Percentiles rank a stretch among this genome's conserved stretches.
Conservation (phyloP, 2,888 invertebrate genomes). For the Parascotia fuliginaria region DNA sequence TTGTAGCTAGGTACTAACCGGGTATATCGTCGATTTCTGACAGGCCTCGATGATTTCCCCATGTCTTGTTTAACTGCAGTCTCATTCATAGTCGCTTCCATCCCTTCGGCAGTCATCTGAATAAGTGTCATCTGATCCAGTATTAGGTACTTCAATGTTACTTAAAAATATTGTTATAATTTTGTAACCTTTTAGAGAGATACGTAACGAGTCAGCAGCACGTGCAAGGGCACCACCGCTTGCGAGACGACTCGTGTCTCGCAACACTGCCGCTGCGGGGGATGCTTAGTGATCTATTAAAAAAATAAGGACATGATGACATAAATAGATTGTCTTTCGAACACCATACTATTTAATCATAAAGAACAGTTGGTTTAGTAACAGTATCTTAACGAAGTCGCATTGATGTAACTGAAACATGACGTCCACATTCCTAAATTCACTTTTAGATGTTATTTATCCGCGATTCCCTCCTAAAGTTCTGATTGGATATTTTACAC, state of each 20-base stretch:
- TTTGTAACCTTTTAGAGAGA: conserved; percentile 34
- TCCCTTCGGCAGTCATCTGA: conserved; percentile 57
- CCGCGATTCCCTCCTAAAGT: conserved; percentile 48
- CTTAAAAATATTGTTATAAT: conserved; percentile 36
- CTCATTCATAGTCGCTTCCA: conserved; percentile 66
- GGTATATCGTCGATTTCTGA: conserved; percentile 90
- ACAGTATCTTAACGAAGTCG: conserved; percentile 60
- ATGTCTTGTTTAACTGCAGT: conserved; percentile 70
- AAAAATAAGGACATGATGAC: conserved; percentile 85
- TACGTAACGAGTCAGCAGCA: conserved; percentile 56
- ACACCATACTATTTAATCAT: conserved; percentile 65
- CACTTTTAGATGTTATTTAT: conserved; percentile 79
- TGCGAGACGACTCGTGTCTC: conserved; percentile 76
- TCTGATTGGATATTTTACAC: conserved; percentile 41
- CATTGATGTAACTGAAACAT: conserved; percentile 85
- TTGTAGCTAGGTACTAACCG: conserved; percentile 82
- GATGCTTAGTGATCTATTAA: conserved; percentile 84
- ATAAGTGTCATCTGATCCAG: conserved; percentile 74
- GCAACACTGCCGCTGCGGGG: conserved; percentile 78
- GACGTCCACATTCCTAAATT: conserved; percentile 81
- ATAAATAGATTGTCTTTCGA: conserved; percentile 81
- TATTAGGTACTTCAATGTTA: conserved; percentile 34
- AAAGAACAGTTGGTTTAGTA: conserved; percentile 62
- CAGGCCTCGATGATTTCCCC: conserved; percentile 86
- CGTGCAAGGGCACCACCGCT: conserved; percentile 78